Percentiles rank a stretch among this genome's conserved stretches.
phyloP scores from a whole-genome alignment of 2,888 invertebrate genomes.

The Pristionchus arcanus region DNA sequence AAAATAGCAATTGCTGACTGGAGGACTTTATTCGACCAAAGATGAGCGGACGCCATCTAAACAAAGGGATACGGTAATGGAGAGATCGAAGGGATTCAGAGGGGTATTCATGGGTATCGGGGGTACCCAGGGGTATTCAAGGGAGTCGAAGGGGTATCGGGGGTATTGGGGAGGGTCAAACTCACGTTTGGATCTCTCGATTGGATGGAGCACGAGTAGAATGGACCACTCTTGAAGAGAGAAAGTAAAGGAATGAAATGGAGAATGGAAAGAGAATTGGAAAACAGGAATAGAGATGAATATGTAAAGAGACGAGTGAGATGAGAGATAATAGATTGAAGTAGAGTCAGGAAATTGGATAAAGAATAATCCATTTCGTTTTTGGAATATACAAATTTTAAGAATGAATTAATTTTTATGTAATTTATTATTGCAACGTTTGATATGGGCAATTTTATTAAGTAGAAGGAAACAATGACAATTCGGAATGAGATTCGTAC shows the following conservation, averaged over 20 bases:
- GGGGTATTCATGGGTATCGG: background rate
- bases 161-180: background rate
- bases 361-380: background rate
- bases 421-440: no score
- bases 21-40: background rate
- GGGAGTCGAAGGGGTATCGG: background rate
- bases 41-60: constrained; percentile 16
- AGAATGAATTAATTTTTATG: no score
- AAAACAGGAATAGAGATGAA: background rate
- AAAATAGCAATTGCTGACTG: background rate
- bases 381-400: background rate
- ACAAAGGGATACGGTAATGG: background rate
- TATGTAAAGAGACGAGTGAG: background rate
- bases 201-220: constrained; percentile 21
- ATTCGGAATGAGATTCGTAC: background rate
- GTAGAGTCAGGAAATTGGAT: background rate
- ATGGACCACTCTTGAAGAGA: background rate
- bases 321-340: background rate
- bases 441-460: background rate
- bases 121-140: background rate
- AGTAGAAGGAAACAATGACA: background rate
- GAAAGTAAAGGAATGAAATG: constrained; percentile 27
- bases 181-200: constrained; percentile 26
- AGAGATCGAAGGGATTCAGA: background rate
- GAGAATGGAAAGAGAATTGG: background rate